Base-by-base conservation (phyloP, 2,888 invertebrate species). In the Steromphala cineraria region DNA sequence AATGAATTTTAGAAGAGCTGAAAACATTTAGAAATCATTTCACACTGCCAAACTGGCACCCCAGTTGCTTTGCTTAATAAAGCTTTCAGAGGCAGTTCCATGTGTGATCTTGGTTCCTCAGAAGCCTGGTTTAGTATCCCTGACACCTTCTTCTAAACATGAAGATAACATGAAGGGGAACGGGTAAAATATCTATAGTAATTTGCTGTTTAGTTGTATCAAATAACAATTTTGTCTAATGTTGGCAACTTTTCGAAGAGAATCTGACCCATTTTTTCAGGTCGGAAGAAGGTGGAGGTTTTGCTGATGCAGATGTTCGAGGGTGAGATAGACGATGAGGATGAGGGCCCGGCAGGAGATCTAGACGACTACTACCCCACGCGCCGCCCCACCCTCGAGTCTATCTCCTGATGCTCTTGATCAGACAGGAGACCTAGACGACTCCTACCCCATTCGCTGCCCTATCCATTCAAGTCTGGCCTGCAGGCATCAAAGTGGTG, bases 241-340 rank as follows among this genome's bases (percentile, higher is more conserved):
- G 71, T 36, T n/a, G n/a, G n/a, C n/a, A n/a, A n/a, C n/a, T n/a
- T n/a, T 36, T 28, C 31, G 8, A 15, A 17, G 40, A 19, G 31
- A n/a, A n/a, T 24, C 24, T 24, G 19, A 56, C 56, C 1, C 4
- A 56, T 56, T 5, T 3, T 84, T 87, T 15, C 87, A 94, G 94
- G 90, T 86, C 87, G 90, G 0, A 93, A 93, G 86, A 93, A 92
- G 83, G 92, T 93, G 3, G 93, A 93, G 82, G 92, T 92, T 7
- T 85, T 94, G 36, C 88, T 94, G 7, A 92, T 93, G 82, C 91
- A 92, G 82, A 94, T 94, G 94, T 94, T 94, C 90, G 93, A 94
- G 85, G 92, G 92, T 71, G 94, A 94, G 84, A 89, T 93, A 24
- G 91, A 91, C 76, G 89, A 89, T 5, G 89, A 91, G 67, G 92